These are phyloP conservation scores for Salvator merianae DNA, from an alignment of 2,113 vertebrate genomes.

Conservation along the genomic window DNA sequence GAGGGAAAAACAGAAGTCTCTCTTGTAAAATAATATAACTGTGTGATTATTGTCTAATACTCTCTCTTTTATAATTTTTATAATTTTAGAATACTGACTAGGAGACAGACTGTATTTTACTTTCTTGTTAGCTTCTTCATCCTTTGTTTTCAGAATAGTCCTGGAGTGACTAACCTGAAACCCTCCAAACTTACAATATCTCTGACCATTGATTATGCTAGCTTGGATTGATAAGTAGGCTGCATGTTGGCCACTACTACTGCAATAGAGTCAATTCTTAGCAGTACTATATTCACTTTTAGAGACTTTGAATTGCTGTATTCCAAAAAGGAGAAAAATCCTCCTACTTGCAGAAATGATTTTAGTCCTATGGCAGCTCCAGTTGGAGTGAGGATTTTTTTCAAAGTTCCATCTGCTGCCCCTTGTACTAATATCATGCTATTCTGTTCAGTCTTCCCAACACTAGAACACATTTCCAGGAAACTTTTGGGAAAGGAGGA, in stretches of 20 bases:
- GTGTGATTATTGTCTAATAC: slow-evolving; percentile 18
- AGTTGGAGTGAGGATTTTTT: not conserved
- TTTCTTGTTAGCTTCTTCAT: not conserved
- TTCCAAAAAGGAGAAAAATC: not conserved
- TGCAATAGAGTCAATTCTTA: slow-evolving; percentile 25
- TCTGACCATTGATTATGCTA: not conserved
- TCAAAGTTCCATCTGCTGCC: not conserved
- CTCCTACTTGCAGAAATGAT: not conserved
- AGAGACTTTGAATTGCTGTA: not conserved
- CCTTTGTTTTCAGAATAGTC: not conserved
- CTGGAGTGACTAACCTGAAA: not conserved
- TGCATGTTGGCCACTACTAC: too few species aligned
- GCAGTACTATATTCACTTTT: slow-evolving; percentile 37
- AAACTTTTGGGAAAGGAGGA: not conserved
- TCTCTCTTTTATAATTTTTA: slow-evolving; percentile 28
- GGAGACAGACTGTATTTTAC: slow-evolving; percentile 29
- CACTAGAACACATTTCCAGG: not conserved
- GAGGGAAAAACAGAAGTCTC: not conserved
- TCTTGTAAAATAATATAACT: not conserved
- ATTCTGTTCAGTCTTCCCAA: not conserved
- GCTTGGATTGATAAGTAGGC: too few species aligned
- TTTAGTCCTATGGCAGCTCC: not conserved
- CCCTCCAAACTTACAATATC: not conserved
- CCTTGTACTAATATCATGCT: not conserved
- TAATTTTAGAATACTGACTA: slow-evolving; percentile 31